phyloP scores from a whole-genome alignment of 2,888 invertebrate species.

The Limnephilus rhombicus region DNA sequence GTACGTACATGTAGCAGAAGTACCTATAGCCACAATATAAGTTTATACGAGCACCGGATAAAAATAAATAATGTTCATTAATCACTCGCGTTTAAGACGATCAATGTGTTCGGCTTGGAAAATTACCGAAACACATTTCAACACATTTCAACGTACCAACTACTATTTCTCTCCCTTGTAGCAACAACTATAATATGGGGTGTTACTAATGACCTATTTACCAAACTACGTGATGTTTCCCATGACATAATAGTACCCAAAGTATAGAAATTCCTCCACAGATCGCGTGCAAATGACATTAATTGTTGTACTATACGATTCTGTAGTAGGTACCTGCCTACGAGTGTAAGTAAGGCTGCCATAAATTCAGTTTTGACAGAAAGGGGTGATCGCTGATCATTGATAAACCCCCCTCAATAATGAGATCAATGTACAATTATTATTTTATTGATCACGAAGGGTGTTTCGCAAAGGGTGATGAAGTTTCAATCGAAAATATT shows the following conservation, averaged over 20 bases:
- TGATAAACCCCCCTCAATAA: conserved; percentile 11
- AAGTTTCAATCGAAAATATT: background rate
- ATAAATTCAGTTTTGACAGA: background rate
- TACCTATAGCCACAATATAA: too few species aligned
- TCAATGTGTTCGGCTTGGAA: too few species aligned
- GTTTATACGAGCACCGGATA: too few species aligned
- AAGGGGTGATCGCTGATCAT: background rate
- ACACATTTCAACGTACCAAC: too few species aligned
- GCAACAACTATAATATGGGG: background rate
- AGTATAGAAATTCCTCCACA: background rate
- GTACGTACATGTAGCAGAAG: too few species aligned
- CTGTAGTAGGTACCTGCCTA: too few species aligned
- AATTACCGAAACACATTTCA: too few species aligned
- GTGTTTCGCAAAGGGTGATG: background rate
- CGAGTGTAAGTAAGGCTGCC: background rate
- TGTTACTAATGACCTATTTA: background rate
- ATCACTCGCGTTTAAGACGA: too few species aligned
- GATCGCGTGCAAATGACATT: background rate
- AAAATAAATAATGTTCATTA: too few species aligned
- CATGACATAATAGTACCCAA: background rate
- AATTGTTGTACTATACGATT: background rate
- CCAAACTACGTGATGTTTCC: background rate
- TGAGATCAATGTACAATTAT: background rate
- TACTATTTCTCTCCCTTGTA: background rate
- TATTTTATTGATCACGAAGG: background rate